phyloP scores from a whole-genome alignment of 53 echinoderm and acorn worm genomes.

The Glandiceps talaboti region DNA sequence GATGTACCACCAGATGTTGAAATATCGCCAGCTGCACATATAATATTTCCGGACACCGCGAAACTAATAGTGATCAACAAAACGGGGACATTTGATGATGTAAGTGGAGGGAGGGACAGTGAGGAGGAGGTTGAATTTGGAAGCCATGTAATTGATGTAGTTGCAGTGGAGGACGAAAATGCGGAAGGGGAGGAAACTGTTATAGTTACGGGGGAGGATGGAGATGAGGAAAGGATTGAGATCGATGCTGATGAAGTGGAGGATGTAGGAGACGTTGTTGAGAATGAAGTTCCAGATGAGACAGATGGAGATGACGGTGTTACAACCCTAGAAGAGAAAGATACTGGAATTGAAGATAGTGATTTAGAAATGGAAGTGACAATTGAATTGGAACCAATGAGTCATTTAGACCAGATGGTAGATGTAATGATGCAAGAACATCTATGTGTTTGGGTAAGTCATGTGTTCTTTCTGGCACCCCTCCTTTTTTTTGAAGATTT shows the following conservation, averaged over 20 bases:
- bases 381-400: conserved; percentile 5
- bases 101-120: too few relatives aligned
- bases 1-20: too few relatives aligned
- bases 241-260: background rate
- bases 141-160: background rate
- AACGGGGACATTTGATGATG: too few relatives aligned
- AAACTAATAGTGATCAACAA: too few relatives aligned
- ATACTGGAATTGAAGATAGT: too few relatives aligned
- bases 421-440: conserved; percentile 74
- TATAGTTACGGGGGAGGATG: background rate
- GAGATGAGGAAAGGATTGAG: background rate
- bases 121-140: too few relatives aligned
- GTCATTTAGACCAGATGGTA: conserved; percentile 45
- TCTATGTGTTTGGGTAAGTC: conserved; percentile 78
- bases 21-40: too few relatives aligned
- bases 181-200: background rate
- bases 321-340: too few relatives aligned
- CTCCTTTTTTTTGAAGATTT: too few relatives aligned
- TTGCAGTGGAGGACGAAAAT: background rate
- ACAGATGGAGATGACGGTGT: background rate
- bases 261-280: background rate
- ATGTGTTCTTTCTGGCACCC: too few relatives aligned
- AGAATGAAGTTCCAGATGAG: too few relatives aligned
- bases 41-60: too few relatives aligned
- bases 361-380: background rate